These are phyloP conservation scores for Schizotus pectinicornis DNA, from an alignment of 2,888 invertebrate species.

Conservation along the genomic window DNA sequence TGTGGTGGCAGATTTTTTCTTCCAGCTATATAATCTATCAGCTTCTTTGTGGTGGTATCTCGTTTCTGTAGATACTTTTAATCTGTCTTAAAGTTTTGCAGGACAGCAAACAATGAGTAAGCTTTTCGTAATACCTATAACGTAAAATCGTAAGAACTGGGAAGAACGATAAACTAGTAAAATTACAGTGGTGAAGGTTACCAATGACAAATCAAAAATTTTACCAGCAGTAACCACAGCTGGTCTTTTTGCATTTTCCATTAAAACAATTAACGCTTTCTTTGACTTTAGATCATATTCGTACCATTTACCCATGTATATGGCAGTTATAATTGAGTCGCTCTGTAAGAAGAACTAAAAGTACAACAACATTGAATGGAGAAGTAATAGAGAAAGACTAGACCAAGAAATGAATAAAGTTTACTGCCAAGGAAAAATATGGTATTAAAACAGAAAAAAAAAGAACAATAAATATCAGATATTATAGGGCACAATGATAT, in stretches of 20 bases:
- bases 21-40: too few species aligned
- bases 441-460: too few species aligned
- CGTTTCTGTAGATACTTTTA: too few species aligned
- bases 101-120: slow-evolving; percentile 36
- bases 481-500: too few species aligned
- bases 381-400: too few species aligned
- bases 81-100: slow-evolving; percentile 17
- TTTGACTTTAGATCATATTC: slow-evolving; percentile 54
- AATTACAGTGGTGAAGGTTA: slow-evolving; percentile 61
- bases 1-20: too few species aligned
- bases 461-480: too few species aligned
- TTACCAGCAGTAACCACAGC: slow-evolving; percentile 59
- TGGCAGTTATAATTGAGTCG: slow-evolving; percentile 52
- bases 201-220: slow-evolving; percentile 60
- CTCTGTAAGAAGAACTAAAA: slow-evolving; percentile 54
- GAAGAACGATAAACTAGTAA: background rate
- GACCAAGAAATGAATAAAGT: too few species aligned
- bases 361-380: background rate
- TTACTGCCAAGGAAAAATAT: too few species aligned
- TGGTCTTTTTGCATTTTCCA: slow-evolving; percentile 60
- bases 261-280: slow-evolving; percentile 56
- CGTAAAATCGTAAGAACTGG: too few species aligned
- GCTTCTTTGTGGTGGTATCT: too few species aligned
- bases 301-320: slow-evolving; percentile 56
- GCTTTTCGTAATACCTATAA: slow-evolving; percentile 37